A percentile compares a stretch with the other conserved stretches of the same genome.
phyloP scores from a whole-genome alignment of 2,797 vertebrate genomes.

The Tapirus indicus region DNA sequence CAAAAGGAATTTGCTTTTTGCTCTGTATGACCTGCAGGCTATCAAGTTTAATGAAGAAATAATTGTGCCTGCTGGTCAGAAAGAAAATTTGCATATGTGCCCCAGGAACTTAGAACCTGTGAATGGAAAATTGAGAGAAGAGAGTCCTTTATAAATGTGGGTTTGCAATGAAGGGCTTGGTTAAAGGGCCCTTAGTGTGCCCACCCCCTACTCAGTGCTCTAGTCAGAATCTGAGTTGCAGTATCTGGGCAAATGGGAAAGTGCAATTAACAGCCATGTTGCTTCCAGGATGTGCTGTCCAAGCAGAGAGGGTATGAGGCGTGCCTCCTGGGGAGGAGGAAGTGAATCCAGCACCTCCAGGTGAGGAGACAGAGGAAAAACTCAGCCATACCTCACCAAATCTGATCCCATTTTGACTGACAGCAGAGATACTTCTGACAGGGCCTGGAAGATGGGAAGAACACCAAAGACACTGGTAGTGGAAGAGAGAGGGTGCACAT shows the following conservation, averaged over 20 bases:
- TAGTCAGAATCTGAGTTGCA: not conserved
- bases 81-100: not conserved
- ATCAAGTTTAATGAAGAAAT: not conserved
- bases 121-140: not conserved
- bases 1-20: not conserved
- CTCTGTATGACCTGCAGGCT: not conserved
- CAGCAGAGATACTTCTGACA: not conserved
- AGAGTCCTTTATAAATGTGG: not conserved
- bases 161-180: not conserved
- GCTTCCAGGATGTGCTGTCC: too few relatives aligned
- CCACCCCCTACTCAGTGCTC: rapidly evolving
- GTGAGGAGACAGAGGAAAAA: not conserved
- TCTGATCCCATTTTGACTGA: not conserved
- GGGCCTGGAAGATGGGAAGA: not conserved
- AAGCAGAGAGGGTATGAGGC: not conserved
- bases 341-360: not conserved
- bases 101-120: not conserved
- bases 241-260: not conserved
- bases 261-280: rapidly evolving
- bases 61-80: not conserved
- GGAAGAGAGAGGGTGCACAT: not conserved
- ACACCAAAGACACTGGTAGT: rapidly evolving
- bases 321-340: not conserved
- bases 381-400: too few relatives aligned
- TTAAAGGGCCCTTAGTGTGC: not conserved